Conservation (phyloP, 2,797 vertebrate genomes). For the Nannoperca australis region DNA sequence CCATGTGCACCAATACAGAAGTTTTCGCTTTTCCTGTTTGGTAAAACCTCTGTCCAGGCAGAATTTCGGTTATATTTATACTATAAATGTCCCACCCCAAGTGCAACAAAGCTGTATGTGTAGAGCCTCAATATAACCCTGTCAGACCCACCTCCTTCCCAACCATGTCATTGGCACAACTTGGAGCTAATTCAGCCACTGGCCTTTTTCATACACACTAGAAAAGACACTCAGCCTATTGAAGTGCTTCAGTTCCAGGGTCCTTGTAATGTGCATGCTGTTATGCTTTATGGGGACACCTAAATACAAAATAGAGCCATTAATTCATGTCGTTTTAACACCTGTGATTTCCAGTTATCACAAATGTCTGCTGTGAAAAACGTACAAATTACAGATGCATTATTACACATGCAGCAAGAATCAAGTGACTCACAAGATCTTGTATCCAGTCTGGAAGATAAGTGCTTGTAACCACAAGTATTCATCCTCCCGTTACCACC, state of each 20-base stretch:
- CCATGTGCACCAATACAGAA: background rate
- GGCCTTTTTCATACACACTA: background rate
- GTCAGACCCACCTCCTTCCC: accelerated
- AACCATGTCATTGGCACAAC: no score
- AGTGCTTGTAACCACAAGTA: background rate
- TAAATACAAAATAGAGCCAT: no score
- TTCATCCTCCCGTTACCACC: background rate
- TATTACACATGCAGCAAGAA: background rate
- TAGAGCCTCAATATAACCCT: background rate
- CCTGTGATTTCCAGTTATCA: background rate
- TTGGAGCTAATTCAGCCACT: background rate
- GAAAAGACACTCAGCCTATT: no score
- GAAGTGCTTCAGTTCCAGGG: background rate
- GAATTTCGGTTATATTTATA: no score
- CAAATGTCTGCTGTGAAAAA: background rate
- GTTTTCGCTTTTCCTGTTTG: background rate
- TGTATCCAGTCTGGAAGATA: no score
- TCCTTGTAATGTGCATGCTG: background rate
- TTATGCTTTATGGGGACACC: no score
- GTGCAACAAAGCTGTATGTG: background rate
- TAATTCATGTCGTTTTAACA: background rate
- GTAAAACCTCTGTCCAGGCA: background rate
- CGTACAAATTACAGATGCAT: background rate
- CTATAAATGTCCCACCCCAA: background rate
- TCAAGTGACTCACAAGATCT: background rate